phyloP scores from a whole-genome alignment of 2,797 vertebrate species.

The Scomberomorus guttatus region DNA sequence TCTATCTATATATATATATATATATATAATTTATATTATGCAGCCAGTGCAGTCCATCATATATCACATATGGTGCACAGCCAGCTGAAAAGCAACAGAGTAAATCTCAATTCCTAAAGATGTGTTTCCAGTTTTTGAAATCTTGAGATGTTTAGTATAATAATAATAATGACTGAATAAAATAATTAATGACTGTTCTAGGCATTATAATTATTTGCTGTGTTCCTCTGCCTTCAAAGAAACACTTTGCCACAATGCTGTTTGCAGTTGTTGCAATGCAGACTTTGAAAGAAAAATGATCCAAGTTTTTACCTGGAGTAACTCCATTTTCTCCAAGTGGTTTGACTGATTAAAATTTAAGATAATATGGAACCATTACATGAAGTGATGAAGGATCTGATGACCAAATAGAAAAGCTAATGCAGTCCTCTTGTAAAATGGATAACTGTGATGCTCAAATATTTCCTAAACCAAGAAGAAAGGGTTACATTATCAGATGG shows the following conservation, averaged over 20 bases:
- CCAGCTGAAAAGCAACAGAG: conserved; percentile 2
- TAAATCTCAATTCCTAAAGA: not conserved
- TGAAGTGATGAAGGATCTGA: conserved; percentile 47
- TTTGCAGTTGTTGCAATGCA: conserved; percentile 8
- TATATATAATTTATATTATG: no score
- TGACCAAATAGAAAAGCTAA: conserved; percentile 50
- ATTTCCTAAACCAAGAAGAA: conserved; percentile 34
- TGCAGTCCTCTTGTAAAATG: conserved; percentile 32
- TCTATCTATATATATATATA: no score
- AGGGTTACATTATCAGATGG: conserved; percentile 35
- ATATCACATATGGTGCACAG: conserved; percentile 12
- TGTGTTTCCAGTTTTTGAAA: conserved; percentile 7
- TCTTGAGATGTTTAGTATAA: not conserved
- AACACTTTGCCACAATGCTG: conserved; percentile 19
- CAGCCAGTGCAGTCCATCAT: conserved; percentile 7
- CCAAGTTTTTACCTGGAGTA: conserved; percentile 38
- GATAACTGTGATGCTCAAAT: conserved; percentile 20
- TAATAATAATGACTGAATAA: no score
- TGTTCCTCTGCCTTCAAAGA: conserved; percentile 11
- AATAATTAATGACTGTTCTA: conserved; percentile 5
- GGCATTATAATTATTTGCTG: conserved; percentile 1
- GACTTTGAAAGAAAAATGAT: conserved; percentile 14
- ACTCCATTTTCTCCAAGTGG: conserved; percentile 32
- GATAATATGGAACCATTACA: conserved; percentile 50
- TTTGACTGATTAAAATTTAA: conserved; percentile 51